Percentiles rank a stretch among this genome's conserved stretches.
phyloP scores from a whole-genome alignment of 1,140 invertebrate species.

The Drosophila carrolli region DNA sequence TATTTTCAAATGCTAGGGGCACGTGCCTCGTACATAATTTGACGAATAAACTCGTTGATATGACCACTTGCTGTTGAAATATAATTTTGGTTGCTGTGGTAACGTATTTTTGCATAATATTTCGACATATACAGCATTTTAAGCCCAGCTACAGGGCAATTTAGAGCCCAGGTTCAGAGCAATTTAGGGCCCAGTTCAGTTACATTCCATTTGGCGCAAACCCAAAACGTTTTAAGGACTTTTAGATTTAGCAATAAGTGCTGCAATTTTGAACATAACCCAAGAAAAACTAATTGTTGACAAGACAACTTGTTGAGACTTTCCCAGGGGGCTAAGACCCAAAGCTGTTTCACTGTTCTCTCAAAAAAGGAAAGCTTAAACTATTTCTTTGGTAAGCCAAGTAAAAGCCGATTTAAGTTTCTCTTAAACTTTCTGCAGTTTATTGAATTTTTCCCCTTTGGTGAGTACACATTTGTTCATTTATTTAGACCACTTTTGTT shows the following conservation, averaged over 20 bases:
- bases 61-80: conserved; percentile 6
- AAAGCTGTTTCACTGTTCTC: conserved; percentile 5
- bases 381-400: conserved; percentile 13
- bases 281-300: conserved; percentile 5
- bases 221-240: neutral
- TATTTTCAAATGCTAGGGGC: conserved; percentile 7
- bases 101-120: conserved; percentile 11
- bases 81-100: neutral
- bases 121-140: neutral
- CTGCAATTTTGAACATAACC: conserved; percentile 4
- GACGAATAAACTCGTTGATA: neutral
- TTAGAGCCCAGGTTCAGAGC: neutral
- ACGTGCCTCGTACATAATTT: conserved; percentile 43
- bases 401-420: conserved; percentile 36
- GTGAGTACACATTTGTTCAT: conserved; percentile 11
- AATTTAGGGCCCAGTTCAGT: neutral
- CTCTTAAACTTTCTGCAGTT: conserved; percentile 29
- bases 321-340: conserved; percentile 2
- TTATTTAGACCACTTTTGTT: conserved; percentile 22
- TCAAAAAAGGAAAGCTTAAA: conserved; percentile 13
- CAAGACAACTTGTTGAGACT: conserved; percentile 26
- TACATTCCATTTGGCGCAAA: neutral
- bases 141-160: neutral
- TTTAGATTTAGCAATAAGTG: neutral
- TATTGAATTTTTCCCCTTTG: conserved; percentile 29